Base-by-base conservation (phyloP, 1,140 invertebrate genomes). In the Drosophila pandora region DNA sequence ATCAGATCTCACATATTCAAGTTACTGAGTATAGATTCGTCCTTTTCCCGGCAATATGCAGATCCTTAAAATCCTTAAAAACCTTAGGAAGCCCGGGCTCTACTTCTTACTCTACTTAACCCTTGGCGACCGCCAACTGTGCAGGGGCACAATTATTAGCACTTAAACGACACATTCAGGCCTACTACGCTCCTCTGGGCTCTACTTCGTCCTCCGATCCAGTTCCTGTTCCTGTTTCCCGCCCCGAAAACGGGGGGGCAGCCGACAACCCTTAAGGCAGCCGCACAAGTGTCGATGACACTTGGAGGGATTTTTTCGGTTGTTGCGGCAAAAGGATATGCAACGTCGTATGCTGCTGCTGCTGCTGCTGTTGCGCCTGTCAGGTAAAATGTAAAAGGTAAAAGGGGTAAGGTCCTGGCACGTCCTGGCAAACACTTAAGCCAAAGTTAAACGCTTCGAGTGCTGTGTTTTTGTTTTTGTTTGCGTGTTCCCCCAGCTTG, bases 401-500 rank as follows among this genome's bases (percentile, higher is more conserved):
- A 62, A 64, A 59, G 60, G 64, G 67, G 57, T 65, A 37, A 52
- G 43, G 53, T 59, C 72, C 41, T 61, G 76, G 76, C 75, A 76
- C 70, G 79, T 88, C 79, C 79, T 77, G 72, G 57, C 84, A 88
- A 89, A 88, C 83, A 88, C 83, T 87, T 87, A 87, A 88, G 83
- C 78, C 79, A 88, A 88, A 88, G 83, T 88, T 88, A 88, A 88
- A 88, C 79, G 79, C 83, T 83, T 88, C 61, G 83, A 88, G 83
- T 88, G 83, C 75, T 60, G 82, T 88, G 79, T 88, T 88, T 88
- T 88, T 89, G 84, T 88, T 88, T 89, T 79, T 88, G 84, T 88
- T 88, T 89, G 79, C 59, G 23, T 59, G 30, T 59, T 75, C 43
- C 59, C 52, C 43, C 75, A 60, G 54, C 71, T 69, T 71, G 63